phyloP scores from a whole-genome alignment of 2,888 invertebrate genomes.

The Bellardia pandia region DNA sequence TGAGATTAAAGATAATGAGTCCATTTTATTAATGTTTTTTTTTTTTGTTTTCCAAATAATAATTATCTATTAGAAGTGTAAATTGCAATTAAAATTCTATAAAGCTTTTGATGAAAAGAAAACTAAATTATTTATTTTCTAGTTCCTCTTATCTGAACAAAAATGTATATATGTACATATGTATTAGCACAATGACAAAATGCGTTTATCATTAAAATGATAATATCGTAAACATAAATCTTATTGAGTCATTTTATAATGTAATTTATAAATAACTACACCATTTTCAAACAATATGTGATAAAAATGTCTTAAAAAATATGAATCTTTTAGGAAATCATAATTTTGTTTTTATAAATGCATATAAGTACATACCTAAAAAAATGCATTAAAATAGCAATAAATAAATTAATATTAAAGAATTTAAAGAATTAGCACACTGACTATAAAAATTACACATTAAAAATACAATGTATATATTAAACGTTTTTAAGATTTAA shows the following conservation, averaged over 20 bases:
- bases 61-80: too few species aligned
- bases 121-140: background rate
- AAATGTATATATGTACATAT: background rate
- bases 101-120: background rate
- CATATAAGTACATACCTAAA: too few species aligned
- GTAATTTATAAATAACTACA: slow-evolving; percentile 21
- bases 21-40: too few species aligned
- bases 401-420: background rate
- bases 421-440: background rate
- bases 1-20: too few species aligned
- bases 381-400: background rate
- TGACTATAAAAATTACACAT: background rate
- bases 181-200: background rate
- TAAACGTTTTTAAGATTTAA: too few species aligned
- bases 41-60: too few species aligned
- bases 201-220: background rate
- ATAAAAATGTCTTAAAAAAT: background rate
- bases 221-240: slow-evolving; percentile 3
- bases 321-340: background rate
- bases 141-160: background rate
- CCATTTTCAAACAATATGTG: background rate
- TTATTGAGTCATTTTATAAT: slow-evolving; percentile 25
- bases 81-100: too few species aligned
- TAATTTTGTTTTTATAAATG: background rate
- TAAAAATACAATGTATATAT: too few species aligned